Base-by-base conservation (phyloP, 2,888 invertebrate species). In the Gortyna flavago region DNA sequence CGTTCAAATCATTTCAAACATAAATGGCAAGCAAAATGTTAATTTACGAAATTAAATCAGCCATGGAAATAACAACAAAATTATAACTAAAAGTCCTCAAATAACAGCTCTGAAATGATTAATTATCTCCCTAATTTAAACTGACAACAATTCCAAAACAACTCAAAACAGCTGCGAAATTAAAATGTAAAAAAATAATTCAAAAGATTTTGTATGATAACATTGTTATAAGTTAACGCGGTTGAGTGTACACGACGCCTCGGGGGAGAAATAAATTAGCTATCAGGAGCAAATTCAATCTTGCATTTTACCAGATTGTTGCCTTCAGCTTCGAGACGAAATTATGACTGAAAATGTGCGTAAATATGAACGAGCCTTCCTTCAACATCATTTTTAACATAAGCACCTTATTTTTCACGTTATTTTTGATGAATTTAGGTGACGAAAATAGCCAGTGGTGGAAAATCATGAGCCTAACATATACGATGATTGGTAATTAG, bases 221-320 rank as follows among this genome's bases (percentile, higher is more conserved):
- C 67, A 77, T 80, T 84, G 69, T 85, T 86, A 90, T 62, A 79
- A 81, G 72, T 86, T 84, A 90, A 88, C 89, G 89, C 87, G 87
- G 86, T 85, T 88, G 90, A 91, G 87, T 91, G 89, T 92, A 86
- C 90, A 81, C 80, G 89, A 87, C 84, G 87, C 87, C 86, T 87
- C 83, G 90, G 91, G 91, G 94, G 93, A 93, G 92, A 93, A 94
- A 94, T 94, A 96, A 95, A 96, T 96, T 96, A 96, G 96, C 96
- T 95, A 96, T 96, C 93, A 95, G 89, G 90, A 81, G 85, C 80
- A 95, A 95, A 96, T 95, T 95, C 93, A 95, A 95, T 95, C 91
- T 90, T 93, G 90, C 93, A 93, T 93, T 93, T 92, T 92, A 90
- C 90, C 92, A 93, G 94, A 93, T 94, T 94, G 93, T 93, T 91